Percentiles rank a stretch among this genome's conserved stretches.
These are phyloP conservation scores for Centrocercus urophasianus DNA, from an alignment of 2,113 vertebrate species.

Conservation along the genomic window DNA sequence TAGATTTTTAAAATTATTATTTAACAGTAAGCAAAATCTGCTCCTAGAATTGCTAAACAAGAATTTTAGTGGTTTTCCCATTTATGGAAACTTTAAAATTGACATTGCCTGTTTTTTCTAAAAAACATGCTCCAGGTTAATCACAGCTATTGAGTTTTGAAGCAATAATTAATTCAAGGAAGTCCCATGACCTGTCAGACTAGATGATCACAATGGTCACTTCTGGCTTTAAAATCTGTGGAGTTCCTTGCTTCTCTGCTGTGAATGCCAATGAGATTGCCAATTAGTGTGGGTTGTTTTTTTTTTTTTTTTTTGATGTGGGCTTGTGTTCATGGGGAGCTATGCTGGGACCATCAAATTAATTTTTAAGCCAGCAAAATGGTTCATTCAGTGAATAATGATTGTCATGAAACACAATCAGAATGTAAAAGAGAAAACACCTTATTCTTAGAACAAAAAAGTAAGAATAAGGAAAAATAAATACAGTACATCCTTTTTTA, in stretches of 20 bases:
- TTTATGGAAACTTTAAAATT: not conserved
- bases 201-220: constrained; percentile 60
- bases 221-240: constrained; percentile 62
- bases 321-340: constrained; percentile 47
- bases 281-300: constrained; percentile 58
- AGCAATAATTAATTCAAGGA: constrained; percentile 48
- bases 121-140: not conserved
- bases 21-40: not conserved
- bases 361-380: constrained; percentile 69
- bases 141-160: constrained; percentile 11
- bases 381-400: constrained; percentile 54
- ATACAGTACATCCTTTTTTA: not conserved
- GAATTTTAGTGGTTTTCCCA: not conserved
- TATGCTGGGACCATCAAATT: constrained; percentile 64
- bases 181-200: constrained; percentile 40
- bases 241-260: constrained; percentile 38
- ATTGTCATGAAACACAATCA: constrained; percentile 37
- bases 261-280: constrained; percentile 69
- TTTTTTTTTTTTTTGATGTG: not conserved
- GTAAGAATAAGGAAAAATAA: not conserved
- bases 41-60: not conserved
- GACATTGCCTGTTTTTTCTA: not conserved
- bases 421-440: constrained; percentile 37
- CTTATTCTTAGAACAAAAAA: constrained; percentile 20
- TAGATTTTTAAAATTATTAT: not conserved